Evolutionary conservation across 2,797 vertebrate genomes (phyloP), one percentile per base, ranked within the genome.

Genomic region (Cossypha niveicapilla): DNA sequence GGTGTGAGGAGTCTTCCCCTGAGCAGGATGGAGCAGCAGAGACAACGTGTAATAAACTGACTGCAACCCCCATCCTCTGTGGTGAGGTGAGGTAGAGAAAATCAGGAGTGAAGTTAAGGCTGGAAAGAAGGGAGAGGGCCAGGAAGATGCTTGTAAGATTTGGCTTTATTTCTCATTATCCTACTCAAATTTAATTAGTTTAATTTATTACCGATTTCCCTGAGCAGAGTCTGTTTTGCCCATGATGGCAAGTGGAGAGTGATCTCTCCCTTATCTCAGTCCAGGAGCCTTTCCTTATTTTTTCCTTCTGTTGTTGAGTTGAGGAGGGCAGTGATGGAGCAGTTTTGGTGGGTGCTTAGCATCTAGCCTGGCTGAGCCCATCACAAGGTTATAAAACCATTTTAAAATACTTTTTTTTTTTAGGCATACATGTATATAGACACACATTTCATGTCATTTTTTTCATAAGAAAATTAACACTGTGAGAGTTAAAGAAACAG

Each of bases 371-470:
- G 42, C 63, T 62, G 42, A 62, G n/a, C 28, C 54, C 75, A 57
- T 37, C 56, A 39, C 42, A 27, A 23, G 3, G 24, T 54, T 35
- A 25, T 0, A 68, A 57, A 82, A 56, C 8, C 24, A 14, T 21
- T 72, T 63, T 11, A 5, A 79, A 70, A n/a, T 4, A 10, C 0
- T 4, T 34, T 73, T 72, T 76, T 72, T 76, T 68, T 73, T 62
- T 11, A 30, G 0, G 0, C 2, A n/a, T 18, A 18, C 9, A 66
- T 1, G 7, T 12, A 37, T 1, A 67, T 2, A 53, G 8, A 44
- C 3, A 68, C 15, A 50, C 3, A 22, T 9, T 48, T 57, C 5
- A 56, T 4, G 4, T 2, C 3, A 1, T 37, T 47, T 61, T 72
- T 53, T 47, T 13, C 15, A 22, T 30, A 68, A 70, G 44, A 41